Base-by-base conservation (phyloP, 2,888 invertebrate genomes). In the Tetrapedia diversipes region DNA sequence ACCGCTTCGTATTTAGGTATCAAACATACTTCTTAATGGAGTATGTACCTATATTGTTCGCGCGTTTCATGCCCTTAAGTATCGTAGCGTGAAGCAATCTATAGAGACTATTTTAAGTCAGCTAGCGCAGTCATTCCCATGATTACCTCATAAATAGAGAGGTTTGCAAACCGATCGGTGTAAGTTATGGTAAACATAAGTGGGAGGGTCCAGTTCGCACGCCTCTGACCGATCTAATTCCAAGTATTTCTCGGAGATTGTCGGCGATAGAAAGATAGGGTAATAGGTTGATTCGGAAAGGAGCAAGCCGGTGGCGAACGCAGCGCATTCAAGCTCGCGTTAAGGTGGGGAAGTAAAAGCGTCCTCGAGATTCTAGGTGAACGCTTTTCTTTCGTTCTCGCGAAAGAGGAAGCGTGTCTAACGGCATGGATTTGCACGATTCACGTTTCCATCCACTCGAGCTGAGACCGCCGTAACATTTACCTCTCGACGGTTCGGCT, bases 381-480 rank as follows among this genome's bases (percentile, higher is more conserved):
- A 47, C 57, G 75, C 54, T 77, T 75, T 79, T 79, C 81, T 70
- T 76, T 80, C 69, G 37, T 65, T 54, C 53, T 19, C 47, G 64
- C 29, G 53, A 64, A 75, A 68, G 60, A 83, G 85, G 81, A 79
- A 85, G 66, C 80, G 67, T 47, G 70, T 61, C 32, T 61, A 79
- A 60, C 60, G 59, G 32, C 16, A 16, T 41, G n/a, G 24, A 64
- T 27, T 47, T 22, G 75, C 78, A 61, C 45, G 37, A 43, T 32
- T 54, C 22, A 41, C 45, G 43, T 64, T 64, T 64, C 34, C 24
- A 63, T 29, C 41, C 34, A 70, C 67, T 22, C 43, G 49, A 77
- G 85, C 89, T 90, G 90, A 86, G 89, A 90, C 86, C 86, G 89
- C 70, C 84, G 88, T 90, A 90, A 90, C 90, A 90, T 90, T 90